A percentile compares a stretch with the other conserved stretches of the same genome.
Evolutionary conservation across 2,888 invertebrate species (phyloP).

Genomic region (Willowsia nigromaculata): DNA sequence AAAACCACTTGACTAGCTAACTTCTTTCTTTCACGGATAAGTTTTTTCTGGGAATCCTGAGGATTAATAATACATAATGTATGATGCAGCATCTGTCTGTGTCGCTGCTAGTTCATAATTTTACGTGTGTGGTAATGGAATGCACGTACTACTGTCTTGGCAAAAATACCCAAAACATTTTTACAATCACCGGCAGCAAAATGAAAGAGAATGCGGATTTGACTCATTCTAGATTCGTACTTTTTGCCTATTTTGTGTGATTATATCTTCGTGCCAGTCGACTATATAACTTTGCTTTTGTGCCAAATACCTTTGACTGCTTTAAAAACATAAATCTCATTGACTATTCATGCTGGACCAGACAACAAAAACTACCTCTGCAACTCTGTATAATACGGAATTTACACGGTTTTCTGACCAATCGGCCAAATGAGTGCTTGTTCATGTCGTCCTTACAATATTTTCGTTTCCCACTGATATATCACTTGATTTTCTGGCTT

Average conservation of each 20-base stretch:
- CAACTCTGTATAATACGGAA: too few species aligned
- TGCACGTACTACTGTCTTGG: not conserved
- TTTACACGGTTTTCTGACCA: too few species aligned
- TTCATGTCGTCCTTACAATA: not conserved
- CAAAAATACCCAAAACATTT: not conserved
- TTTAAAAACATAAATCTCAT: not conserved
- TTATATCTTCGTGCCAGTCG: not conserved
- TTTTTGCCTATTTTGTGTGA: not conserved
- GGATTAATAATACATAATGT: not conserved
- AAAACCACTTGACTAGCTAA: not conserved
- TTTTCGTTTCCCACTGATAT: not conserved
- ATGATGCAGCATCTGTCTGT: not conserved
- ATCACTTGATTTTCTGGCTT: not conserved
- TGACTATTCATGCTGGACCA: not conserved
- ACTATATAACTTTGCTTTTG: not conserved
- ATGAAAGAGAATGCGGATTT: conserved; percentile 54
- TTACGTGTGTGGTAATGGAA: not conserved
- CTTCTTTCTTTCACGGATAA: conserved; percentile 7
- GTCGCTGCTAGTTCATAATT: not conserved
- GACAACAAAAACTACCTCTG: not conserved
- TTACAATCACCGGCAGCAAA: not conserved
- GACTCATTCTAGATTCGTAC: conserved; percentile 10
- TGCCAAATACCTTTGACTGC: not conserved
- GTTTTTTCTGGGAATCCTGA: conserved; percentile 38
- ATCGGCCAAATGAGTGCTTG: too few species aligned